phyloP scores from a whole-genome alignment of 2,888 invertebrate species.

The Aplocera efformata region DNA sequence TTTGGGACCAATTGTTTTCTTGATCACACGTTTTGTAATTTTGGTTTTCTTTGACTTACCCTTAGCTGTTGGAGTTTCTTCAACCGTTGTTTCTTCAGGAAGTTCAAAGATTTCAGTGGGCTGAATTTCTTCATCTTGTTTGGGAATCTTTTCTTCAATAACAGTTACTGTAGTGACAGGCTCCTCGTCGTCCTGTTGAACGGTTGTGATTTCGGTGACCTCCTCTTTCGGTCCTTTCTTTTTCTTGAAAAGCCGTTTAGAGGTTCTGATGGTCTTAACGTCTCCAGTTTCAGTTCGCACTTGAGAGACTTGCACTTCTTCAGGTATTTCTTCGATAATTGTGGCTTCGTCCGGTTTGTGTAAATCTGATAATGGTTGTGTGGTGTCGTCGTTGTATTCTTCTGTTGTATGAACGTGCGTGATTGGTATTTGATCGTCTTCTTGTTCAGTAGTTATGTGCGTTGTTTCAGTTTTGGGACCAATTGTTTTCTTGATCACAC shows the following conservation, averaged over 20 bases:
- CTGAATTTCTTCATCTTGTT: conserved; percentile 10
- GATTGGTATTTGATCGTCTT: conserved; percentile 45
- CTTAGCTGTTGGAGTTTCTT: conserved; percentile 38
- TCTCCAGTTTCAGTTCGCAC: conserved; percentile 49
- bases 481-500: conserved; percentile 42
- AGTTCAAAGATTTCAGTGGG: conserved; percentile 1
- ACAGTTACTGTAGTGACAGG: conserved; percentile 34
- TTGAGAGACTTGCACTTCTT: conserved; percentile 36
- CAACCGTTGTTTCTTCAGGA: conserved; percentile 27
- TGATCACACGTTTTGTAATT: conserved; percentile 51
- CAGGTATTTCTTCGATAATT: conserved; percentile 29
- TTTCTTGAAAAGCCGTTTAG: conserved; percentile 36
- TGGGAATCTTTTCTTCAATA: conserved; percentile 53
- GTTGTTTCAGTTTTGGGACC: conserved; percentile 35
- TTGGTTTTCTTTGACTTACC: conserved; percentile 44
- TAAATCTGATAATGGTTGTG: conserved; percentile 22
- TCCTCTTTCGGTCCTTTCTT: conserved; percentile 33
- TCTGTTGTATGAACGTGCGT: conserved; percentile 24
- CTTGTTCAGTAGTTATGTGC: conserved; percentile 48
- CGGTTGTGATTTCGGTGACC: conserved; percentile 39
- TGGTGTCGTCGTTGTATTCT: conserved; percentile 30
- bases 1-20: conserved; percentile 52
- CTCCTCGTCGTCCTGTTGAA: conserved; percentile 44
- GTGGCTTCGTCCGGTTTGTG: conserved; percentile 29
- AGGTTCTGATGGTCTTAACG: conserved; percentile 44